Evolutionary conservation across 2,113 vertebrate genomes (phyloP), one percentile per base, ranked within the genome.

Genomic region (Anthoscopus minutus): DNA sequence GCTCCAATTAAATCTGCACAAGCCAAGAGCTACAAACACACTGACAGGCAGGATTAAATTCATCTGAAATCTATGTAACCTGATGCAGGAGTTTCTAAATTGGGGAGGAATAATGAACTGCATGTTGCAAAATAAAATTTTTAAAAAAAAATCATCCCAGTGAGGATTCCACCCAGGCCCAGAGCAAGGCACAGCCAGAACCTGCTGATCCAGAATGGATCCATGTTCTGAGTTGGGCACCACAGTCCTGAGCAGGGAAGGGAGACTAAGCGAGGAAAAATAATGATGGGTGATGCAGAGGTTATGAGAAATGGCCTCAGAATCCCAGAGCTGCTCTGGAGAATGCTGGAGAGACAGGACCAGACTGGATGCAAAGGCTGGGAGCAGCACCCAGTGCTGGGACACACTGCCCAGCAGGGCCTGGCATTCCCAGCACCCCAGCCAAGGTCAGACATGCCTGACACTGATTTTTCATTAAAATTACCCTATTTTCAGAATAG

Each of bases 261-360:
- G 42, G 53, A 70, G 38, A 54, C 35, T 33, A 23, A 31, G 42
- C 40, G 40, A 64, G 30, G 33, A 77, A 57, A 54, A 94, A 45
- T 8, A 4, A 35, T 0, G 0, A 19, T 1, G 4, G 1, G 42
- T 4, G 56, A 35, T 10, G 17, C 0, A 28, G 24, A 70, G 21
- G 11, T 25, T 4, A 10, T 7, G 30, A 51, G 60, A 65, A 93
- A 85, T 2, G n/a, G n/a, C 24, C 40, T 60, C 17, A 81, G 78
- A 77, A 73, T 9, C 45, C 23, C 45, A 81, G 78, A 42, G 62
- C 27, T 27, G 45, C 44, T 25, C 62, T 58, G 24, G 21, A 50
- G 35, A 76, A 62, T 2, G 23, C 81, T 45, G 66, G 47, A 37
- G 25, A 45, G 67, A 20, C 27, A 69, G 4, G 0, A 37, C 1